Conservation (phyloP, 2,888 invertebrate genomes). For the Spicauda simplicius region DNA sequence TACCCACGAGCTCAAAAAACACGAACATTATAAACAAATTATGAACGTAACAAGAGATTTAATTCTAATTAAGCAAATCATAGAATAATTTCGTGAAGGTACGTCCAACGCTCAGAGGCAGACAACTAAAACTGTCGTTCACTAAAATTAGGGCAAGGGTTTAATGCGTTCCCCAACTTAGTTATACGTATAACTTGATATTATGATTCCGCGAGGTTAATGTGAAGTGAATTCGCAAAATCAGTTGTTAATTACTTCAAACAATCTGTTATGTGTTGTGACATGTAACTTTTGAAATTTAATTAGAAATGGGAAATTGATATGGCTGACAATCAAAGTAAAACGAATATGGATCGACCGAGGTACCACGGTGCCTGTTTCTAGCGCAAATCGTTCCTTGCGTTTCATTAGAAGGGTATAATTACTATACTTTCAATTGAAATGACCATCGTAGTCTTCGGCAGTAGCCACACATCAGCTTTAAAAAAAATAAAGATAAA, state of each 20-base stretch:
- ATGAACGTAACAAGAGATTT: not conserved
- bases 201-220: not conserved
- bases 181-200: constrained; percentile 10
- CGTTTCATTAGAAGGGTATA: no score
- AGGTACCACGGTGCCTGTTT: no score
- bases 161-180: constrained; percentile 34
- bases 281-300: not conserved
- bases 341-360: no score
- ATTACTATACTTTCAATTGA: no score
- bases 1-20: no score
- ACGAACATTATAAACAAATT: no score
- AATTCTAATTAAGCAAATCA: not conserved
- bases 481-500: no score
- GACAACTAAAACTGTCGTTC: constrained; percentile 38
- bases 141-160: constrained; percentile 29
- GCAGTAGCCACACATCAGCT: no score
- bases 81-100: not conserved
- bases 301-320: no score
- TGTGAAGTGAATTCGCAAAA: not conserved
- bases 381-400: no score
- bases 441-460: no score
- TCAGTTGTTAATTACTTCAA: not conserved
- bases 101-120: not conserved
- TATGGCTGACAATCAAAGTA: no score
- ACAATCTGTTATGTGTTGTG: not conserved